Conservation (phyloP, 1,140 invertebrate species). For the Steinernema feltiae region DNA sequence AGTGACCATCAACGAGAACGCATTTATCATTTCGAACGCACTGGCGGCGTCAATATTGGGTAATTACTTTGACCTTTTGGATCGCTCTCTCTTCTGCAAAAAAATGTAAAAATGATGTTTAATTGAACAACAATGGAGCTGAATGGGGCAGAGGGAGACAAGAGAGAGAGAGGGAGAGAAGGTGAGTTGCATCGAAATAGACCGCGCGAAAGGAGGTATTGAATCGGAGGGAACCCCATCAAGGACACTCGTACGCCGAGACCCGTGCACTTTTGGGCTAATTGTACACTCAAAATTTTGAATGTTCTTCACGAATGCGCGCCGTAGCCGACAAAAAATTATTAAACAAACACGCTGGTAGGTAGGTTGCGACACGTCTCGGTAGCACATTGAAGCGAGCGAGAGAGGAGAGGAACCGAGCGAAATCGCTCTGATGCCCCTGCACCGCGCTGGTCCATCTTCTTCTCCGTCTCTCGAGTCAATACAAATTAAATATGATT, state of each 20-base stretch:
- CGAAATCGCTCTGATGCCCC: not conserved
- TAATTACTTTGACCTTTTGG: not conserved
- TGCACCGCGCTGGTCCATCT: not conserved
- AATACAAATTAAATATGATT: conserved; percentile 16
- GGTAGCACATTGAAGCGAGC: not conserved
- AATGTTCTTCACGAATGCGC: too few relatives aligned
- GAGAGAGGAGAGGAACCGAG: not conserved
- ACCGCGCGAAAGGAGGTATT: not conserved
- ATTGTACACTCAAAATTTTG: not conserved
- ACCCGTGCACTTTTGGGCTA: not conserved
- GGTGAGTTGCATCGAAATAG: not conserved
- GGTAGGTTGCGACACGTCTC: too few relatives aligned
- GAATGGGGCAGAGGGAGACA: not conserved
- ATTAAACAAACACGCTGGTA: conserved; percentile 8
- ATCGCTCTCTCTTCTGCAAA: too few relatives aligned
- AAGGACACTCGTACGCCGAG: not conserved
- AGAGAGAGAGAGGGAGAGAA: too few relatives aligned
- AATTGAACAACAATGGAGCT: conserved; percentile 1
- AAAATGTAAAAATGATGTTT: not conserved
- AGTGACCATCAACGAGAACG: too few relatives aligned
- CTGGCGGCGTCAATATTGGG: not conserved
- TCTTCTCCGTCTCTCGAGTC: conserved; percentile 1
- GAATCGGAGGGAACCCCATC: not conserved
- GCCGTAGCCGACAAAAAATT: too few relatives aligned
- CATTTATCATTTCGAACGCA: too few relatives aligned